Evolutionary conservation across 2,797 vertebrate genomes (phyloP).

Genomic region (Chelmon rostratus): DNA sequence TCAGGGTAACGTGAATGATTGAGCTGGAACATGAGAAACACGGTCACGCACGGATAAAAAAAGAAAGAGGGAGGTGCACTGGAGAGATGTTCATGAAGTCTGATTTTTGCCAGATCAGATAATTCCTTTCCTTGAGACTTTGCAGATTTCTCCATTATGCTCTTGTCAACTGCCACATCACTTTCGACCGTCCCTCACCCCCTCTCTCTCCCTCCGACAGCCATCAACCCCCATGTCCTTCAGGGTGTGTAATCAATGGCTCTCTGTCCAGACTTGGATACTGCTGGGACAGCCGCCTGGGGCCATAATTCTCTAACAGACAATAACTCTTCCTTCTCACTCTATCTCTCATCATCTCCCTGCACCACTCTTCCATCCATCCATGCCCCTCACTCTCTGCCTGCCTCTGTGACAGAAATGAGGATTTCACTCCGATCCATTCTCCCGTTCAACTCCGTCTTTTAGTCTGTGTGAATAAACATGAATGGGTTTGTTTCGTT

Average conservation of each 20-base stretch:
- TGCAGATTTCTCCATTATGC: slow-evolving; percentile 66
- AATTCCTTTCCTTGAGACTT: slow-evolving; percentile 66
- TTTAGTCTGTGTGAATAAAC: slow-evolving; percentile 35
- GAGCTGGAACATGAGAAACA: slow-evolving; percentile 24
- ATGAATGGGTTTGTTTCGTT: slow-evolving; percentile 30
- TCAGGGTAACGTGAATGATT: slow-evolving; percentile 36
- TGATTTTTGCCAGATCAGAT: slow-evolving; percentile 51
- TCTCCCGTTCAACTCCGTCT: slow-evolving; percentile 28
- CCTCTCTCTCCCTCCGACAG: slow-evolving; percentile 59
- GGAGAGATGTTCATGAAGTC: slow-evolving; percentile 39
- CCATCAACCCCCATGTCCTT: slow-evolving; percentile 73
- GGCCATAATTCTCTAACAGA: slow-evolving; percentile 79
- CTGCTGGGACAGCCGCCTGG: slow-evolving; percentile 67
- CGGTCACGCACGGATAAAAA: background rate
- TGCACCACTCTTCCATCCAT: slow-evolving; percentile 42
- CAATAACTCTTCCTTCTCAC: slow-evolving; percentile 75
- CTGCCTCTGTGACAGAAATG: slow-evolving; percentile 50
- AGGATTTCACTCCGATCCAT: slow-evolving; percentile 48
- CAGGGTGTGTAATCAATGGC: slow-evolving; percentile 79
- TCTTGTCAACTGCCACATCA: slow-evolving; percentile 63
- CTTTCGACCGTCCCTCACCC: slow-evolving; percentile 49
- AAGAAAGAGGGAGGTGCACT: background rate
- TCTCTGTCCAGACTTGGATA: slow-evolving; percentile 70
- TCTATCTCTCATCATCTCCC: slow-evolving; percentile 70
- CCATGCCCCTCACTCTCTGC: slow-evolving; percentile 39